phyloP scores from a whole-genome alignment of 2,113 vertebrate genomes.

The Oostethus manadensis region DNA sequence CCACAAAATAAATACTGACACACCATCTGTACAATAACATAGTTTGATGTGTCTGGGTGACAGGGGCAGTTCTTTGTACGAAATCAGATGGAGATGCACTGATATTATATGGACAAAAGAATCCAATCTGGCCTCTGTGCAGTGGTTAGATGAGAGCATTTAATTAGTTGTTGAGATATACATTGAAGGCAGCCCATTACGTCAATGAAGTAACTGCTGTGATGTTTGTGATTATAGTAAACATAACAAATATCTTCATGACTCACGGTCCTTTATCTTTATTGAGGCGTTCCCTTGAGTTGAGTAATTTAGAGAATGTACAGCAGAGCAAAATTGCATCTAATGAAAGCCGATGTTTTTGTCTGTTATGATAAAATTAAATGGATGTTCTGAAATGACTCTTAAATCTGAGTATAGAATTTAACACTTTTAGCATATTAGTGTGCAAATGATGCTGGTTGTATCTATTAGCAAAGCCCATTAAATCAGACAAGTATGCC shows the following conservation, averaged over 20 bases:
- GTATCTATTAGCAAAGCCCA: constrained; percentile 3
- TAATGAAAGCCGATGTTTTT: neutral
- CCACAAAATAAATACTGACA: no score
- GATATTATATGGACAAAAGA: no score
- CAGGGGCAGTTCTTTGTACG: no score
- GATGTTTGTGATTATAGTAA: constrained; percentile 5
- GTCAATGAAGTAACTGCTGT: neutral
- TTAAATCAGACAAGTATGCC: constrained; percentile 5
- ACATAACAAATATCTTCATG: neutral
- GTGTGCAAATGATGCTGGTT: constrained; percentile 3
- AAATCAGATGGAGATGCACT: no score
- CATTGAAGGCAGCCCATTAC: neutral
- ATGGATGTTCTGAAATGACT: constrained; percentile 11
- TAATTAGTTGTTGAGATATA: neutral
- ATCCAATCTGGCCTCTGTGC: neutral
- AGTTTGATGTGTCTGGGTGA: no score
- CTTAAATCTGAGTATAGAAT: constrained; percentile 7
- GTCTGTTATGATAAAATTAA: no score
- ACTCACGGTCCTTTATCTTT: constrained; percentile 1
- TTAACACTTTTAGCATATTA: constrained; percentile 27
- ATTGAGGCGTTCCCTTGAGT: neutral
- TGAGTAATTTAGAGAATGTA: neutral
- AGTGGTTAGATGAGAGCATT: neutral
- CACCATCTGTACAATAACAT: no score
- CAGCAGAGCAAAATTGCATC: neutral